phyloP scores from a whole-genome alignment of 2,888 invertebrate genomes.

The Nomada fabriciana region DNA sequence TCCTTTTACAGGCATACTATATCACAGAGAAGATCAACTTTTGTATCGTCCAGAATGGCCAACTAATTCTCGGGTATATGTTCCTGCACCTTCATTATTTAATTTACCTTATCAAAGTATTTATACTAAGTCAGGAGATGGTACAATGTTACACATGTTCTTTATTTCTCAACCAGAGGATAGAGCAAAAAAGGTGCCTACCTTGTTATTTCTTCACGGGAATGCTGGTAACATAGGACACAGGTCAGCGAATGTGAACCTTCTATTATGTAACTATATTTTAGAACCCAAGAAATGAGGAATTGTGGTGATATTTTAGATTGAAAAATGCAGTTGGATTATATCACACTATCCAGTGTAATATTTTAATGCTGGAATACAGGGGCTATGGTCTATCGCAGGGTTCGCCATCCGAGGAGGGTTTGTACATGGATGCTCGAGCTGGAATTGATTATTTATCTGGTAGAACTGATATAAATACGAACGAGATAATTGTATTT shows the following conservation, averaged over 20 bases:
- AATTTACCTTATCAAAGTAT: conserved; percentile 95
- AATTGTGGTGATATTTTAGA: conserved; percentile 82
- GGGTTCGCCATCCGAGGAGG: conserved; percentile 94
- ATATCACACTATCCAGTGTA: conserved; percentile 92
- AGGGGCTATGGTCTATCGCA: conserved; percentile 97
- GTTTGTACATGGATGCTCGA: conserved; percentile 94
- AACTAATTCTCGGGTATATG: conserved; percentile 93
- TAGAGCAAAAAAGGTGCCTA: conserved; percentile 90
- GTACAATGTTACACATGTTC: conserved; percentile 92
- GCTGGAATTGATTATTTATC: conserved; percentile 94
- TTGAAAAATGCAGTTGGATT: conserved; percentile 95
- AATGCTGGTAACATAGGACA: conserved; percentile 99
- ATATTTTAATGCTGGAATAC: conserved; percentile 97
- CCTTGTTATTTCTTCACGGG: conserved; percentile 96
- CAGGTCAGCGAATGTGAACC: conserved; percentile 85
- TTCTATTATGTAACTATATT: neutral
- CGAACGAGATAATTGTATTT: conserved; percentile 93
- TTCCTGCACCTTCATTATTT: conserved; percentile 94
- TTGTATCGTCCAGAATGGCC: conserved; percentile 96
- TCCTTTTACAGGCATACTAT: conserved; percentile 89
- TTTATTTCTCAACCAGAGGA: conserved; percentile 91
- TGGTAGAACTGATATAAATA: conserved; percentile 93
- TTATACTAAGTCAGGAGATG: conserved; percentile 91
- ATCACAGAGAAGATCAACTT: conserved; percentile 93
- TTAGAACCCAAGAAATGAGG: neutral